A percentile compares a stretch with the other conserved stretches of the same genome.
Conservation (phyloP, 2,797 vertebrate species). For the Ctenochaetus hawaiiensis region DNA sequence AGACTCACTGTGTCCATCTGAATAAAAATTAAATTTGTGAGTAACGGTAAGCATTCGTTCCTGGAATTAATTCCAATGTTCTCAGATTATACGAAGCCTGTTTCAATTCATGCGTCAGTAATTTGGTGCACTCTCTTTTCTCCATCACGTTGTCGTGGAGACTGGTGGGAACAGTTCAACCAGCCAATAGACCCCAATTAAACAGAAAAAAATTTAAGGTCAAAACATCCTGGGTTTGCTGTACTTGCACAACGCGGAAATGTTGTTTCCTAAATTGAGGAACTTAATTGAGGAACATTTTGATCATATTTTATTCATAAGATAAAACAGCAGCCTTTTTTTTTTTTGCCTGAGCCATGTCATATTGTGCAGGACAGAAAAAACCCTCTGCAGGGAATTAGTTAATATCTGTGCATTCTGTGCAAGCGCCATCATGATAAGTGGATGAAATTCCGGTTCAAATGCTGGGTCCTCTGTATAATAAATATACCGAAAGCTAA, state of each 20-base stretch:
- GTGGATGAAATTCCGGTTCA: neutral
- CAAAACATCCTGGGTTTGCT: neutral
- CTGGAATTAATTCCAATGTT: conserved; percentile 51
- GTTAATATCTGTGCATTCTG: neutral
- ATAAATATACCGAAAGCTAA: conserved; percentile 11
- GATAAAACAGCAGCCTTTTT: neutral
- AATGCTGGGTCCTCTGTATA: neutral
- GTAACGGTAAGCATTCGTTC: conserved; percentile 20
- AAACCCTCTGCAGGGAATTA: neutral
- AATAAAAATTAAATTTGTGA: conserved; percentile 30
- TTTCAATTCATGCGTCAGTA: conserved; percentile 30
- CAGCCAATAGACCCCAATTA: conserved; percentile 22
- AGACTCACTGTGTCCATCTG: conserved; percentile 29
- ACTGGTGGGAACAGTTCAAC: conserved; percentile 23
- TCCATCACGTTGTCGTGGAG: conserved; percentile 44
- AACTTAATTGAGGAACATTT: conserved; percentile 31
- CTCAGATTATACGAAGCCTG: conserved; percentile 17
- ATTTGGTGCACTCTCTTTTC: conserved; percentile 32
- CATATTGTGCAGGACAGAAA: conserved; percentile 13
- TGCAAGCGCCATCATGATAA: neutral
- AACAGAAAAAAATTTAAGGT: conserved; percentile 5
- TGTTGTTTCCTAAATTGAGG: conserved; percentile 10
- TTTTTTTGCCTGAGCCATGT: neutral
- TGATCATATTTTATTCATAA: neutral
- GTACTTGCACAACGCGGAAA: neutral